phyloP scores from a whole-genome alignment of 2,797 vertebrate species.

The Dendrocincla tyrannina region DNA sequence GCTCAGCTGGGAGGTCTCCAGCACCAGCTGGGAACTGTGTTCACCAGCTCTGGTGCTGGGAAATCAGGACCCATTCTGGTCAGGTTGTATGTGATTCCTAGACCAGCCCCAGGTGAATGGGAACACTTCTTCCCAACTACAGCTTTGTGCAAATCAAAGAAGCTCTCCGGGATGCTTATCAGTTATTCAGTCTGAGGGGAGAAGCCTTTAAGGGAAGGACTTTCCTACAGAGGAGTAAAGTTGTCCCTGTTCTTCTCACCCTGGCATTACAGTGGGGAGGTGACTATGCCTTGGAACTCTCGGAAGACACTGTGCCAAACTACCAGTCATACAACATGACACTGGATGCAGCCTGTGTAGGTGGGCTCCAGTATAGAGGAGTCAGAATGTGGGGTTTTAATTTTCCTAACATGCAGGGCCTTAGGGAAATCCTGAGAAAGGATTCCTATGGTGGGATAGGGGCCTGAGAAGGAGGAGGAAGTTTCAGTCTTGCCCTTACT shows the following conservation, averaged over 20 bases:
- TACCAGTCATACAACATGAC: neutral
- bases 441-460: neutral
- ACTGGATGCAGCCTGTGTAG: rapidly evolving
- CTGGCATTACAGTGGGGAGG: too few species aligned
- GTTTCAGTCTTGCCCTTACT: neutral
- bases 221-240: rapidly evolving
- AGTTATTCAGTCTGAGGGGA: neutral
- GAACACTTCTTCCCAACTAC: neutral
- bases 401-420: neutral
- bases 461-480: neutral
- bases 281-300: neutral
- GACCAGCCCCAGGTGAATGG: neutral
- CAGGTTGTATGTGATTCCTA: neutral
- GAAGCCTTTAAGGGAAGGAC: neutral
- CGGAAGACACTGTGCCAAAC: rapidly evolving
- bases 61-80: neutral
- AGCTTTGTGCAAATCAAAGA: neutral
- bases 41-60: neutral
- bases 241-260: rapidly evolving
- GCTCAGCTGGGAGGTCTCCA: neutral
- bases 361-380: neutral
- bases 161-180: neutral
- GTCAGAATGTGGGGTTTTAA: neutral
- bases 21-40: neutral
- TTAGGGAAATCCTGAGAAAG: neutral